Conservation (phyloP, 1,140 invertebrate species). For the Thalassaphorura encarpata region DNA sequence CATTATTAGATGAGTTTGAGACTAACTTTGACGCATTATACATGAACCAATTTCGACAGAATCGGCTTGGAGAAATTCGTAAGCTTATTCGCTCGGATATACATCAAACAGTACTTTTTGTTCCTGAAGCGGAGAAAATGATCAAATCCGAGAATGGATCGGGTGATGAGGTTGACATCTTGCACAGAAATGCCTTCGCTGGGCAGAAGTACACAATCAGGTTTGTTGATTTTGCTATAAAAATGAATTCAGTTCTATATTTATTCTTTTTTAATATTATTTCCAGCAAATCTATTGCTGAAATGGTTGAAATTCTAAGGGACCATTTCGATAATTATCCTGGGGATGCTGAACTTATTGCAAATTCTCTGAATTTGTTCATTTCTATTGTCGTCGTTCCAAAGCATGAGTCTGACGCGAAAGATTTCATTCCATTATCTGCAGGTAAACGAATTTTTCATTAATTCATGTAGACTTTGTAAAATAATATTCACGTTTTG, state of each 20-base stretch:
- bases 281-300: conserved; percentile 20
- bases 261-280: no score
- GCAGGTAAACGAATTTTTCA: conserved; percentile 11
- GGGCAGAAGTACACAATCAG: conserved; percentile 2
- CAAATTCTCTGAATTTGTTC: conserved; percentile 16
- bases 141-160: conserved; percentile 35
- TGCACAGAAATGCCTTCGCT: conserved; percentile 38
- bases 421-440: conserved; percentile 41
- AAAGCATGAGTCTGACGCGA: conserved; percentile 58
- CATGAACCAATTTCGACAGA: conserved; percentile 63
- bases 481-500: conserved; percentile 9
- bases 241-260: no score
- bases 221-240: not conserved
- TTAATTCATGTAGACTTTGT: no score
- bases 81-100: conserved; percentile 70
- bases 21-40: conserved; percentile 67
- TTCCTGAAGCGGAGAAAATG: conserved; percentile 9
- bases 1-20: conserved; percentile 53
- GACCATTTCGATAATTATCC: conserved; percentile 15
- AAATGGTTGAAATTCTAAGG: conserved; percentile 17
- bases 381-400: conserved; percentile 34
- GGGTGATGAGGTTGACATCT: conserved; percentile 40
- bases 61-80: conserved; percentile 57
- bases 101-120: conserved; percentile 56
- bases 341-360: conserved; percentile 10